These are phyloP conservation scores for Nothocercus nigrocapillus DNA, from an alignment of 2,113 vertebrate species.

Conservation along the genomic window DNA sequence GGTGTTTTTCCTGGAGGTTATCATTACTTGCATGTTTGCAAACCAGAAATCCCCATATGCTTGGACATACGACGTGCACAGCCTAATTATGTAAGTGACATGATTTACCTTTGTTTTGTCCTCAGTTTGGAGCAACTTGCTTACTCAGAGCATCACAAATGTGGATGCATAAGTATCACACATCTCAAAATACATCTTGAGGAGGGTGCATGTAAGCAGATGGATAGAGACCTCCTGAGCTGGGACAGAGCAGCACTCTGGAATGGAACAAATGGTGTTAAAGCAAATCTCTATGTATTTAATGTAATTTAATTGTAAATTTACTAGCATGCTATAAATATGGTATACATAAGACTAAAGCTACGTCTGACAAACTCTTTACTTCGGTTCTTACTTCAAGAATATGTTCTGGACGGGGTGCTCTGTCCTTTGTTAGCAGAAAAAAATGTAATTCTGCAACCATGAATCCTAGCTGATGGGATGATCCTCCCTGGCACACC, in stretches of 20 bases:
- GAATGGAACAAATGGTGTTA: background rate
- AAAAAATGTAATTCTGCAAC: background rate
- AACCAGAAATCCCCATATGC: constrained; percentile 74
- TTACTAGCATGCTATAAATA: background rate
- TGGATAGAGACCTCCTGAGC: background rate
- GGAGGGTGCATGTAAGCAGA: background rate
- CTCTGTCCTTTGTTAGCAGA: background rate
- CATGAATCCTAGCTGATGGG: background rate
- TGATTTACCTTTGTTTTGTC: background rate
- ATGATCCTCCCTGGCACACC: background rate
- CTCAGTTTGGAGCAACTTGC: background rate
- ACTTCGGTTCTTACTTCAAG: background rate
- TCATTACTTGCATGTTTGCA: constrained; percentile 86
- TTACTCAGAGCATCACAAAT: background rate
- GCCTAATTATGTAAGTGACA: constrained; percentile 78
- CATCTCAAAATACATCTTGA: background rate
- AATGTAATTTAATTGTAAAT: background rate
- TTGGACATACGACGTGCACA: constrained; percentile 53
- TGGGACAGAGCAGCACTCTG: background rate
- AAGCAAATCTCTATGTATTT: background rate
- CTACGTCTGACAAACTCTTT: background rate
- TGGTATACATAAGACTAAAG: background rate
- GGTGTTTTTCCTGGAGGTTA: constrained; percentile 88
- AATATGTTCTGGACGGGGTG: background rate
- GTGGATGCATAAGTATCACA: background rate